Evolutionary conservation across 1,140 invertebrate genomes (phyloP), one percentile per base, ranked within the genome.

Genomic region (Druon quercuslanigerum): DNA sequence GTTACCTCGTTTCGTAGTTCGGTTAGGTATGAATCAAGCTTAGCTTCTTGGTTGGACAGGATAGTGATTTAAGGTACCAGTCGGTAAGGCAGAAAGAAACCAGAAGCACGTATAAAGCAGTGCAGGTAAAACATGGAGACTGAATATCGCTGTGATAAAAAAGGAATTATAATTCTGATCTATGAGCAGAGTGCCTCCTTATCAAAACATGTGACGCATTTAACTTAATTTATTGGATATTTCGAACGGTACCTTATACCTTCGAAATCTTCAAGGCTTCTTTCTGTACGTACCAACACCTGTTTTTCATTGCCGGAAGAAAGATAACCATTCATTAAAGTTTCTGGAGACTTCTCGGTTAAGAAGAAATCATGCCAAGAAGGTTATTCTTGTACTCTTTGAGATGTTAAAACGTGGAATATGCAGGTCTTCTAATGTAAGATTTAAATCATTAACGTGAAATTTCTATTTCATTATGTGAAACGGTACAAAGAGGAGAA

Each of bases 61-160:
- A 66, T 66, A 66, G 57, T 66, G 57, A 66, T 66, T 66, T 66
- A 66, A 40, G 25, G 57, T 14, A 66, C 57, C 16, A 25, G 57
- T 66, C 57, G 57, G 57, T 40, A 33, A 40, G 20, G 9, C 14
- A 16, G 19, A 66, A 66, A 66, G 57, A 11, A 66, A 12, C 25
- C 57, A 66, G 57, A 66, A 66, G 7, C 57, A 66, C 57, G 16
- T 66, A 66, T 25, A 66, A 66, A 66, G 57, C 20, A 66, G 13
- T 66, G 12, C 25, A 20, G 33, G 25, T 66, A 33, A 66, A 66
- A 66, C 60, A 66, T 40, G 33, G 33, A 40, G 60, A 40, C 60
- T 40, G 12, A 8, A 13, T 7, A 16, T 5, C 2, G 60, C 46
- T 14, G 40, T 40, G 40, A 66, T 33, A 40, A 66, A 40, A 66